Base-by-base conservation (phyloP, 2,888 invertebrate genomes). In the Melinaea menophilus region DNA sequence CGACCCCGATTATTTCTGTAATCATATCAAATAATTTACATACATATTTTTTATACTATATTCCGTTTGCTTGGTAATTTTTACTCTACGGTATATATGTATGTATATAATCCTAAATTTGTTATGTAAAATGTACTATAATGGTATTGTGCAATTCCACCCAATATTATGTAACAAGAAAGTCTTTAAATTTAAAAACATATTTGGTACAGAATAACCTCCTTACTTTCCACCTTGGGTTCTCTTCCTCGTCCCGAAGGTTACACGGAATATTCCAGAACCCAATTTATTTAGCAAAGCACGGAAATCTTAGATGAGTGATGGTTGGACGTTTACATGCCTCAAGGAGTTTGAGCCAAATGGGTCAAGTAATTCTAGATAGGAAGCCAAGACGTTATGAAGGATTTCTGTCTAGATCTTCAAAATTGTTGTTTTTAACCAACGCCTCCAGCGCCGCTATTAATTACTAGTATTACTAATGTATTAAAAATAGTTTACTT, bases 1-100 rank as follows among this genome's bases (percentile, higher is more conserved):
- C 73, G 76, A 59, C 74, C 72, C 73, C 72, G 78, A 79, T 80
- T 80, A 83, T 83, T 83, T 79, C 75, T 75, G 75, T 75, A 58
- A 62, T 61, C 61, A 54, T 57, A 47, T 63, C 59, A 59, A 63
- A 65, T 48, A 62, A 66, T 59, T 64, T 66, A 64, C 63, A 64
- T 66, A 62, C 34, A 22, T 22, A 22, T 22, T 22, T 22, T 22
- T 22, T 22, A 22, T 22, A 22, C 22, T 22, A 22, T 22, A 22
- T 22, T 22, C 22, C 22, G 22, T 22, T 22, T 54, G 33, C 41
- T 9, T 11, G 55, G 51, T 62, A 51, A 48, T 37, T 56, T 61
- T 56, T 9, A 41, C 9, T 9, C 7, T 37, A 37, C 9, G 11
- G 5, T 3, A 41, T 9, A 9, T 41, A 9, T 41, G 7, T 41